Conservation (phyloP, 2,113 vertebrate species). For the Aythya baeri region DNA sequence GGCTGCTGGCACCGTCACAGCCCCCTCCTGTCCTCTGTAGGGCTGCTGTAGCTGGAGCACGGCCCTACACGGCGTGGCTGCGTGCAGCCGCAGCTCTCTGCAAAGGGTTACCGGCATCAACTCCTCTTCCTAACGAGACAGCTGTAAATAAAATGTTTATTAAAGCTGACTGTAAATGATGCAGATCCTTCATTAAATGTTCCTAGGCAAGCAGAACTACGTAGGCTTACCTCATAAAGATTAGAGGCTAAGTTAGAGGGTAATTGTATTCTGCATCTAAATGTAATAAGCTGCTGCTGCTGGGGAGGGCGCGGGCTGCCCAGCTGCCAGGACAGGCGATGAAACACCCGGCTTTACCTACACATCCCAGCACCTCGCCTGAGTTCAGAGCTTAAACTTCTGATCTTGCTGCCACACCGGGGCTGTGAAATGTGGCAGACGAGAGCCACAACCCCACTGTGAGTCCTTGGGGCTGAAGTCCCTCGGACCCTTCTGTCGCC, state of each 20-base stretch:
- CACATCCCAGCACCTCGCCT: not conserved
- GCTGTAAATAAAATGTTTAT: conserved; percentile 40
- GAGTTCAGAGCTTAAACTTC: not conserved
- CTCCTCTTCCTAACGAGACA: conserved; percentile 31
- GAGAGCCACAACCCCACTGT: not conserved
- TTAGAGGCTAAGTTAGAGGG: conserved; percentile 53
- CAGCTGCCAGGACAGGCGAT: conserved; percentile 1
- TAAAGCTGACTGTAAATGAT: conserved; percentile 44
- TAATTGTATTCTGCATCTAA: conserved; percentile 60
- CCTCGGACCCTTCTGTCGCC: too few species aligned
- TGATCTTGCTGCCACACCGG: not conserved
- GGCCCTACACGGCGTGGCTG: not conserved
- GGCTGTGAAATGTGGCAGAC: not conserved
- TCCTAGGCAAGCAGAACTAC: conserved; percentile 44
- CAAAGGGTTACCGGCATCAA: conserved; percentile 16
- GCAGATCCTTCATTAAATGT: conserved; percentile 64
- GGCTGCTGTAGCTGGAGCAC: rapidly evolving
- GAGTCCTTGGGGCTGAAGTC: not conserved
- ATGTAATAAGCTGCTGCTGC: conserved; percentile 25
- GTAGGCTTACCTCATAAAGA: conserved; percentile 40
- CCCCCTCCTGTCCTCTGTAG: not conserved
- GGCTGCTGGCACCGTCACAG: not conserved
- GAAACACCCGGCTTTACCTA: not conserved
- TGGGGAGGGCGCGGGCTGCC: conserved; percentile 2
- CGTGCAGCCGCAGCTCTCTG: conserved; percentile 13